Evolutionary conservation across 2,113 vertebrate genomes (phyloP), one percentile per base, ranked within the genome.

Genomic region (Leucosticte australis): DNA sequence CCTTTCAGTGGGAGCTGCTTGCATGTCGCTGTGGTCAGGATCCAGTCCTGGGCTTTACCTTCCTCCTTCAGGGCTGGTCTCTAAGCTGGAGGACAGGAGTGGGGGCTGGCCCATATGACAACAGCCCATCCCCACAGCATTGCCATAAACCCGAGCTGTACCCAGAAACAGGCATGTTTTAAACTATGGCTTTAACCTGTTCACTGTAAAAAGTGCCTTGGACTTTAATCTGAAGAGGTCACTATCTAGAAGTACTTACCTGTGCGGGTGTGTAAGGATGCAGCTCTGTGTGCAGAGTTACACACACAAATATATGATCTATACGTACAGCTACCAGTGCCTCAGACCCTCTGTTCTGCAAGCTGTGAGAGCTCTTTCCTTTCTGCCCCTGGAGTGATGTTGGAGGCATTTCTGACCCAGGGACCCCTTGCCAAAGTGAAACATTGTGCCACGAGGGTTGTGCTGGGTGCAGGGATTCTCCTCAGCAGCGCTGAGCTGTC

Each of bases 141-240:
- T 62, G 94, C 93, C 96, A 94, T 94, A 93, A 91, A 86, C 31
- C 71, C 1, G 3, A 77, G 84, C 95, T 97, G 97, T 97, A 96
- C 97, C 95, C 98, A 97, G 97, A 98, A 98, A 97, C 97, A 98
- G 97, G 96, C 97, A 81, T 94, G 95, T 95, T 95, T 96, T 93
- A 94, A 97, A 97, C 95, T 97, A 98, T 97, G 98, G 98, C 98
- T 98, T 98, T 98, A 98, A 98, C 89, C 98, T 98, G 98, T 98
- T 98, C 97, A 98, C 98, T 98, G 98, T 98, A 98, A 98, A 98
- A 98, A 98, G 98, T 98, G 98, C 98, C 98, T 98, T 98, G 98
- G 98, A 98, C 97, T 98, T 98, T 97, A 98, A 96, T 97, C 97
- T 95, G 96, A 98, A 98, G 97, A 98, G 98, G 97, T 98, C 97